Conservation (phyloP, 2,113 vertebrate genomes). For the Gopherus evgoodei region DNA sequence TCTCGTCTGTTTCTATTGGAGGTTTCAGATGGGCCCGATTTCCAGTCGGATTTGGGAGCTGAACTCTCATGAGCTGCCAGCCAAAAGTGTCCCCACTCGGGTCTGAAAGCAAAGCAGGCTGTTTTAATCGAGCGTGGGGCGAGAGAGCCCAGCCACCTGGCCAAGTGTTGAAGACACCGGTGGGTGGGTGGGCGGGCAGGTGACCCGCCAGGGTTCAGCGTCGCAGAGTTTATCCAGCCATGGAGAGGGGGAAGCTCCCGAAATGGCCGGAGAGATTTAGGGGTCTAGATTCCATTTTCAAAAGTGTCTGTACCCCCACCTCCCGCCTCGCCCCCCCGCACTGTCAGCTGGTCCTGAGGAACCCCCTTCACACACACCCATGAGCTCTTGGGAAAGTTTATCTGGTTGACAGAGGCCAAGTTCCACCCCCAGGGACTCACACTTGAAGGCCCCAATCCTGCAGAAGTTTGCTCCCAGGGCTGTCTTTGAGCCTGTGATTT, state of each 20-base stretch:
- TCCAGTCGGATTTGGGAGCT: background rate
- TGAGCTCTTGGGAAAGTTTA: background rate
- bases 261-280: background rate
- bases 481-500: background rate
- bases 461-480: background rate
- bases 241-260: too few relatives aligned
- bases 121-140: too few relatives aligned
- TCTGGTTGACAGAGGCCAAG: background rate
- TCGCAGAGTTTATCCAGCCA: too few relatives aligned
- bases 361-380: rapidly evolving
- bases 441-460: background rate
- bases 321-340: background rate
- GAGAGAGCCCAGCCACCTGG: too few relatives aligned
- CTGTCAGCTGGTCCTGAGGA: too few relatives aligned
- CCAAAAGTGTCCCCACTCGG: too few relatives aligned
- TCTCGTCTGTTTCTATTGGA: rapidly evolving
- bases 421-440: background rate
- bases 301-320: too few relatives aligned
- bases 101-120: too few relatives aligned
- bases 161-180: background rate
- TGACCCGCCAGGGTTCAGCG: too few relatives aligned
- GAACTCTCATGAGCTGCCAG: too few relatives aligned
- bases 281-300: too few relatives aligned
- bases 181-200: too few relatives aligned
- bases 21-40: background rate